Evolutionary conservation across 1,140 invertebrate species (phyloP), one percentile per base, ranked within the genome.

Genomic region (Ceratosolen solmsi): DNA sequence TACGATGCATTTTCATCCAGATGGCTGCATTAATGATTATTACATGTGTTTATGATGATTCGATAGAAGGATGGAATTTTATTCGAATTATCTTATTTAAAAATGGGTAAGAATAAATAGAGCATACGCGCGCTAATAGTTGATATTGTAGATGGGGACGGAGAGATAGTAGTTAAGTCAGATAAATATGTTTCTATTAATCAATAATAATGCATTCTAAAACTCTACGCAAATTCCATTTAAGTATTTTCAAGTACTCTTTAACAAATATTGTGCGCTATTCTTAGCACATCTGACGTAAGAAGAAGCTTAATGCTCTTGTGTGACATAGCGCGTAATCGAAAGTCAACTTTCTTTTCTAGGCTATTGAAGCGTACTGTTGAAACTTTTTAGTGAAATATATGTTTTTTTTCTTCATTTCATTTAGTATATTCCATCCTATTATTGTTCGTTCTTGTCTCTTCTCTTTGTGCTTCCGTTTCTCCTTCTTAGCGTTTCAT

Each of bases 271-370:
- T 38, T 38, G 3, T 36, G 25, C 20, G 33, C 20, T 38, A 68
- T 68, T 68, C 27, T n/a, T 68, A 68, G 17, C 17, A n/a, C 20
- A 68, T 68, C 33, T 38, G 33, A 68, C 20, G 36, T 68, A 68
- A 68, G 33, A n/a, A 68, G 20, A 38, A 68, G 27, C 60, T 38
- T 38, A 68, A 68, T 68, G 60, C 60, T 33, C 2, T 38, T n/a
- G 33, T 38, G 63, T 68, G 11, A 33, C 25, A 49, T 9, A 27
- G n/a, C 54, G 49, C 60, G 30, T 76, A 65, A 76, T 76, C 58
- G 58, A 46, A 41, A 76, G 25, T 46, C 7, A 38, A 63, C 58
- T 63, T 76, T 65, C 25, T 33, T 71, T 71, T 9, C 15, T 17
- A 20, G 38, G 22, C 36, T 38, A 68, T 38, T 38, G n/a, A 73